Percentiles rank a stretch among this genome's conserved stretches.
Evolutionary conservation across 2,113 vertebrate genomes (phyloP).

Genomic region (Protomyctophum bolini): DNA sequence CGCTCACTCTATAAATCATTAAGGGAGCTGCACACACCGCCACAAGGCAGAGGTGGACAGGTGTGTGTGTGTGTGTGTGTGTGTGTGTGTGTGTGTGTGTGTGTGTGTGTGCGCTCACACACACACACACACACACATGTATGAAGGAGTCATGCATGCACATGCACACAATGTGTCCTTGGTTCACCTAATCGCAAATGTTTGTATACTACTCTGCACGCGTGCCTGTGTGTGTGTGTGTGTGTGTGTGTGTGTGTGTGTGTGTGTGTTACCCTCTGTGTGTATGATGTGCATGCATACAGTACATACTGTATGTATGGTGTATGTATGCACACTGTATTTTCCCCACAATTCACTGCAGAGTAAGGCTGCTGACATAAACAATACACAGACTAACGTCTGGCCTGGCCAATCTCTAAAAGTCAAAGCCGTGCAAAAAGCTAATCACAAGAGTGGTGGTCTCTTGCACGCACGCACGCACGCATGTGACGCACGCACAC

Average conservation of each 20-base stretch:
- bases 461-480: not conserved
- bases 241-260: too few species aligned
- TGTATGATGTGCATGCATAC: not conserved
- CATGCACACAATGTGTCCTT: too few species aligned
- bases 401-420: conserved; percentile 8
- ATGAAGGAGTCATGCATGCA: too few species aligned
- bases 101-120: too few species aligned
- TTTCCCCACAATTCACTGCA: not conserved
- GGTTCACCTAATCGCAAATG: too few species aligned
- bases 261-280: not conserved
- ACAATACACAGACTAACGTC: not conserved
- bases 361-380: not conserved
- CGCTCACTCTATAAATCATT: conserved; percentile 31
- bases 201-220: too few species aligned
- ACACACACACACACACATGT: too few species aligned
- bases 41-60: not conserved
- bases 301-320: not conserved
- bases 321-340: not conserved
- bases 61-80: not conserved
- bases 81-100: not conserved
- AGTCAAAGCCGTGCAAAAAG: conserved; percentile 17
- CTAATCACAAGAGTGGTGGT: not conserved
- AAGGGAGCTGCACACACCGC: not conserved
- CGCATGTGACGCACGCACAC: too few species aligned
- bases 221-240: too few species aligned